Evolutionary conservation across 2,113 vertebrate genomes (phyloP), one percentile per base, ranked within the genome.

Genomic region (Istiophorus platypterus): DNA sequence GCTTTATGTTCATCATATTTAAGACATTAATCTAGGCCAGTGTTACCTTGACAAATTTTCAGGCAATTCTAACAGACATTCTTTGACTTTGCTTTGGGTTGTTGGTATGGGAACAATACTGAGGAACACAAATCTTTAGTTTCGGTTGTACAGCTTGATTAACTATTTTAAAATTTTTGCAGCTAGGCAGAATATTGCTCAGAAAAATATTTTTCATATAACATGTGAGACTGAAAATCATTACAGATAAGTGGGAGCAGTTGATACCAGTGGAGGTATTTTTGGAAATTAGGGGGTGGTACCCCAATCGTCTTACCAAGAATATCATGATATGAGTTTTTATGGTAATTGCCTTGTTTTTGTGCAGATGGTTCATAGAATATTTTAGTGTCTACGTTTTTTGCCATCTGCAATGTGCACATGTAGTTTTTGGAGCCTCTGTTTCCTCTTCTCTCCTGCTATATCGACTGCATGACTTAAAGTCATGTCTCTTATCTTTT

Each of bases 401-500:
- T 54, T 20, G 31, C n/a, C 57, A 64, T 12, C n/a, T 63, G 61
- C 27, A 58, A 7, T 64, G 22, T 61, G 29, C 59, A 61, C 51
- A 45, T 47, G n/a, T 22, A 57, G 31, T 57, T 72, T 68, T 42
- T 24, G 20, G 15, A 41, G 54, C 27, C 82, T 59, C 20, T 39
- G 57, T 58, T 71, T 34, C 42, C 37, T 58, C 47, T 24, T 56
- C 58, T n/a, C 54, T 34, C 37, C 42, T 26, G 24, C 75, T 81
- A 58, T 34, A 61, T 41, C 34, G 66, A 67, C 71, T 75, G 78
- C 64, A 80, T 56, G 70, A 37, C 65, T 90, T 85, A 49, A 74
- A 85, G 74, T 58, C 51, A 24, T 0, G 20, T 78, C 57, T 84
- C 78, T 82, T 87, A 74, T 91, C 81, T 84, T 37, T 51, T 66